Base-by-base conservation (phyloP, 2,797 vertebrate species). In the Antrozous pallidus region DNA sequence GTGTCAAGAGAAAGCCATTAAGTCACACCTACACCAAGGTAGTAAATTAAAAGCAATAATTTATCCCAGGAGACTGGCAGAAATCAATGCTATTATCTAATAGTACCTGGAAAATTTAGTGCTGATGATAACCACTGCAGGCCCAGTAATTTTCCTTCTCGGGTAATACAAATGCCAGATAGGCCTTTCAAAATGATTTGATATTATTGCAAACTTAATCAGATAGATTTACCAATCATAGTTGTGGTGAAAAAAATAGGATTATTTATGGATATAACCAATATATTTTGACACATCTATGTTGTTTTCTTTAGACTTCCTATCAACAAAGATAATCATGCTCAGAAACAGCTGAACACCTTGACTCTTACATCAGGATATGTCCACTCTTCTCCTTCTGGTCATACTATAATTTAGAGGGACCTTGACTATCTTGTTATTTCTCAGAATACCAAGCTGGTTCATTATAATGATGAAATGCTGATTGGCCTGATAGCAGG, bases 251-350 rank as follows among this genome's bases (percentile, higher is more conserved):
- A 24, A 42, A 13, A 94, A 78, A 65, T 1, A 42, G 20, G 63
- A 31, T 22, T 88, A 85, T 82, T 63, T 65, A 45, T 75, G 17
- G 49, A 54, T 40, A 63, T 85, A 74, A 88, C 20, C 56, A 67
- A 54, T 63, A 54, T n/a, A 78, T 61, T 58, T 26, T 6, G 8
- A 87, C 8, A 79, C 0, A 45, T 2, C 5, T 75, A 24, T 26
- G 13, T 67, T 94, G 10, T 36, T 91, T 92, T 90, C 75, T 90
- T 67, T 54, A 49, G n/a, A 63, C 73, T 69, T 90, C 1, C 18
- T 84, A 63, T 90, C 28, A 96, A 84, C 10, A 94, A 36, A 69
- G 20, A 75, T 61, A 88, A 47, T 54, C 17, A 84, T 20, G n/a
- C 9, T 65, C 12, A 94, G n/a, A 92, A 89, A 90, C 10, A 69